Evolutionary conservation across 2,797 vertebrate species (phyloP), one percentile per base, ranked within the genome.

Genomic region (Enteromius afrohamiltoni): DNA sequence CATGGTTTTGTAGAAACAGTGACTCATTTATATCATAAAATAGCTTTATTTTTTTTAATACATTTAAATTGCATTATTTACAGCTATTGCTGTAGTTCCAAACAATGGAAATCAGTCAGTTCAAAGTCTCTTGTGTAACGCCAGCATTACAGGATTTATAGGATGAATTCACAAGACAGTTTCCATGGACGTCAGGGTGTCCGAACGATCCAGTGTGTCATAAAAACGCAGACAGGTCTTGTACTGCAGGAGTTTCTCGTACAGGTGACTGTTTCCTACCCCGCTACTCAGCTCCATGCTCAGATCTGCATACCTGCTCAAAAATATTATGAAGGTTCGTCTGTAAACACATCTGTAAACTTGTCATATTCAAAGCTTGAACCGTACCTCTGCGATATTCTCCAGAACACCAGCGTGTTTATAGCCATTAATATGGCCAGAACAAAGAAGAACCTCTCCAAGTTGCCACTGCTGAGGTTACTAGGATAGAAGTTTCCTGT

Each of bases 361-460:
- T 62, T 21, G n/a, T 31, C 3, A 31, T 11, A 40, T 37, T 69
- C 5, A 67, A 42, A 16, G 49, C 29, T 26, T 76, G 1, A 21
- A 71, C 9, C 45, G 0, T 93, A 99, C 98, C 96, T 97, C 92
- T 92, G 90, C 23, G 96, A 97, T 82, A 96, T 88, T 65, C 85
- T 94, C 96, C 97, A 98, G 91, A 96, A 95, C 68, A 94, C 91
- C 80, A 98, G 79, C 11, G 94, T 90, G 51, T 98, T 99, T 86
- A 97, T 86, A 62, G 94, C 86, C 92, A 96, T 96, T 86, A 97
- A 87, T 16, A 91, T 93, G 42, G 96, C 95, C 91, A 99, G 74
- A 23, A 96, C 89, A 90, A 99, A 98, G 92, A 97, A 98, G 91
- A 97, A 98, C 53, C 92, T 93, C 88, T 98, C 97, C 91, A 99